These are phyloP conservation scores for Tychaedon coryphoeus DNA, from an alignment of 2,113 vertebrate species.

Conservation along the genomic window DNA sequence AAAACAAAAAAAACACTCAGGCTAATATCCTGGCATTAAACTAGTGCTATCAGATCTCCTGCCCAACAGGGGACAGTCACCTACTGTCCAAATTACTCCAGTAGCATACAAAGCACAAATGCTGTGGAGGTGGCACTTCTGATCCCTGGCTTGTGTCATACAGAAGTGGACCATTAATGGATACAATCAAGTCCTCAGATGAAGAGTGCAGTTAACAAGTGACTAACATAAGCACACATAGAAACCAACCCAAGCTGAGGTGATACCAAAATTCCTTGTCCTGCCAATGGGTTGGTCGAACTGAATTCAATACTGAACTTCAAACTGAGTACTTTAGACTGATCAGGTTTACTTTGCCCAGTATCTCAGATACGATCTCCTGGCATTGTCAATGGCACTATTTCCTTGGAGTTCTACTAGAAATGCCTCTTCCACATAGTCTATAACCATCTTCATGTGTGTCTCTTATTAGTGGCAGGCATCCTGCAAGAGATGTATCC, in stretches of 20 bases:
- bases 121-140: background rate
- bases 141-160: background rate
- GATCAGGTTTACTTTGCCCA: background rate
- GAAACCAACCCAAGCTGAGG: background rate
- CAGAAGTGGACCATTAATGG: background rate
- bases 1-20: background rate
- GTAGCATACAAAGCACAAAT: background rate
- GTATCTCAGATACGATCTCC: background rate
- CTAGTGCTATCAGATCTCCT: background rate
- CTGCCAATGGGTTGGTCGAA: background rate
- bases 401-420: background rate
- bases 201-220: background rate
- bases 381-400: accelerated
- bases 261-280: background rate
- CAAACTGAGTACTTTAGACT: background rate
- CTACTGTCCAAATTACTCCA: accelerated
- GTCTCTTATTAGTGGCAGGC: background rate
- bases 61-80: background rate
- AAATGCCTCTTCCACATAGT: background rate
- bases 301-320: background rate
- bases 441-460: background rate
- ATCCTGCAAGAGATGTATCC: background rate
- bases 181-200: background rate
- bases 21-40: background rate
- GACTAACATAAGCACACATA: background rate